Evolutionary conservation across 2,113 vertebrate species (phyloP).

Genomic region (Pelodiscus sinensis): DNA sequence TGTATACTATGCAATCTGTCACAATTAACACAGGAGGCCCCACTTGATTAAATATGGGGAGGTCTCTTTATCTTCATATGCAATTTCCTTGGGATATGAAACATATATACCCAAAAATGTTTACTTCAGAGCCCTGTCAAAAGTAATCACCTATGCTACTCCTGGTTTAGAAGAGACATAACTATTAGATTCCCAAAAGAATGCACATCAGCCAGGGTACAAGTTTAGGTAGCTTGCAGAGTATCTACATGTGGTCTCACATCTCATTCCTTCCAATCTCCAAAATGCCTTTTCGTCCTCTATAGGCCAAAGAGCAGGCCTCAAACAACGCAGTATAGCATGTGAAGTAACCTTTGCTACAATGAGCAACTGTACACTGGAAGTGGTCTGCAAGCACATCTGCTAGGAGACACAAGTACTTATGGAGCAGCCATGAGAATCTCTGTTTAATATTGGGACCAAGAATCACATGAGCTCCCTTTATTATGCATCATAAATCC

Average conservation of each 20-base stretch:
- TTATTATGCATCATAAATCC: neutral
- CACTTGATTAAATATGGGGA: neutral
- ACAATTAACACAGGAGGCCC: neutral
- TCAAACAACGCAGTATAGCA: too few relatives aligned
- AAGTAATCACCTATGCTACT: neutral
- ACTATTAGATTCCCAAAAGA: neutral
- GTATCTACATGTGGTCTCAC: neutral
- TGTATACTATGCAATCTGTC: neutral
- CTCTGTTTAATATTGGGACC: neutral
- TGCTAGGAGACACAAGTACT: neutral
- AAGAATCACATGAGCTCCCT: neutral
- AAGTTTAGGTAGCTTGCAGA: neutral
- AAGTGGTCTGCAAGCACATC: neutral
- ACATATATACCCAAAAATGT: neutral
- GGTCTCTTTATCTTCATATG: neutral
- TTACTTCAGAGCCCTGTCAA: neutral
- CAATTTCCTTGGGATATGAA: neutral
- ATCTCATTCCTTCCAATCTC: neutral
- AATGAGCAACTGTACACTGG: neutral
- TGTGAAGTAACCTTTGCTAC: neutral
- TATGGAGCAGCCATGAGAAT: neutral
- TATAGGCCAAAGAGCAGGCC: neutral
- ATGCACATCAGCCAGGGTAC: neutral
- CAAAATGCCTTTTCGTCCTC: neutral
- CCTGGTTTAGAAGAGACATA: neutral